These are phyloP conservation scores for Alethe castanea DNA, from an alignment of 2,113 vertebrate species.

Conservation along the genomic window DNA sequence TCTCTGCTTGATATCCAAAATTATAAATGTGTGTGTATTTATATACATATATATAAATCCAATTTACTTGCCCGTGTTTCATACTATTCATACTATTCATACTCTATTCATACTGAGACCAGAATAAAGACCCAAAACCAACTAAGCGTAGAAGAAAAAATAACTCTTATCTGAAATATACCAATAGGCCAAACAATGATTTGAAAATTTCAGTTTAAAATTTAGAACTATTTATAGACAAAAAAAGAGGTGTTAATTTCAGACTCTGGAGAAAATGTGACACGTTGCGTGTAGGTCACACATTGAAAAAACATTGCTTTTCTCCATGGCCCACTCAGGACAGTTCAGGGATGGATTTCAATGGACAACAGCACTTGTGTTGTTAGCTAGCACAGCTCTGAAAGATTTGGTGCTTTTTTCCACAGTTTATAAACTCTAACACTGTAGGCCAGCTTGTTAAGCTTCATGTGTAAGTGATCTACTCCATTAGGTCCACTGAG, in stretches of 20 bases:
- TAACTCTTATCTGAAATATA: background rate
- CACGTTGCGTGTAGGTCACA: fast-evolving
- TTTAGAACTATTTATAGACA: background rate
- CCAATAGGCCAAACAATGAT: background rate
- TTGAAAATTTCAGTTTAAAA: background rate
- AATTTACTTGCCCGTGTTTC: background rate
- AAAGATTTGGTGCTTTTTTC: background rate
- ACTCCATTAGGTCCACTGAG: background rate
- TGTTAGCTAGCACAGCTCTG: background rate
- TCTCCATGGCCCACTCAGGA: background rate
- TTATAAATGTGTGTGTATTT: background rate
- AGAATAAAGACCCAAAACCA: background rate
- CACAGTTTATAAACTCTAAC: background rate
- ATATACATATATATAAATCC: background rate
- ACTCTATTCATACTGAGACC: background rate
- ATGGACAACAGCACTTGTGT: background rate
- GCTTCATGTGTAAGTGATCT: background rate
- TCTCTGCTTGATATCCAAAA: background rate
- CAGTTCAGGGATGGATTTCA: background rate
- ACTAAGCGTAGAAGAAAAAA: background rate
- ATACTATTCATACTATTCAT: background rate
- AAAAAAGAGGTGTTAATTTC: background rate
- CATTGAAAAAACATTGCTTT: background rate
- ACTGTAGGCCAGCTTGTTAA: background rate
- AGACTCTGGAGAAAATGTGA: background rate